Evolutionary conservation across 1,140 invertebrate genomes (phyloP), one percentile per base, ranked within the genome.

Genomic region (Phortica variegata): DNA sequence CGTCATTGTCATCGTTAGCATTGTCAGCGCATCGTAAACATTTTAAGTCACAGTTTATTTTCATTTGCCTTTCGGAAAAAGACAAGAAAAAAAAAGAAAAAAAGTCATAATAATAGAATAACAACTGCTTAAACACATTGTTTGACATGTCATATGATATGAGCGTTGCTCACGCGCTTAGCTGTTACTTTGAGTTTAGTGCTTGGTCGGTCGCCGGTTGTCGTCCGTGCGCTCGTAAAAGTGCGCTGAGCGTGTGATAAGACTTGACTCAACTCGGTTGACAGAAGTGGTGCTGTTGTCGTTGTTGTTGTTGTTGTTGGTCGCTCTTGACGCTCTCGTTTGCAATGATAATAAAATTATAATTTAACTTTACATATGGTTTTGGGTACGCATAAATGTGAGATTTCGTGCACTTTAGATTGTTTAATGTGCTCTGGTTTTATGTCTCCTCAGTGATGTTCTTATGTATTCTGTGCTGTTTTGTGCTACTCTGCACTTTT

Each of bases 341-440:
- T 41, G 63, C 48, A 60, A 73, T 73, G 69, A 69, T 73, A 73
- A 73, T 73, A 73, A 73, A 73, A 73, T 73, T 73, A 73, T 73
- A 72, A 73, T 65, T 69, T 58, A 58, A 45, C 52, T 59, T 43
- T 40, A 56, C 61, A 62, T 58, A 61, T 70, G 56, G 50, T 54
- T 17, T n/a, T n/a, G n/a, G n/a, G n/a, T n/a, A n/a, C n/a, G n/a
- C n/a, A n/a, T n/a, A n/a, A n/a, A n/a, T n/a, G n/a, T n/a, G n/a
- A n/a, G n/a, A n/a, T n/a, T n/a, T n/a, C n/a, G n/a, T n/a, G n/a
- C n/a, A n/a, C n/a, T n/a, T n/a, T n/a, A n/a, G n/a, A n/a, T n/a
- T n/a, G n/a, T n/a, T n/a, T n/a, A n/a, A n/a, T n/a, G n/a, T n/a
- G n/a, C n/a, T n/a, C n/a, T n/a, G n/a, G n/a, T n/a, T n/a, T n/a